These are phyloP conservation scores for Gadus macrocephalus DNA, from an alignment of 2,113 vertebrate genomes.

Conservation along the genomic window DNA sequence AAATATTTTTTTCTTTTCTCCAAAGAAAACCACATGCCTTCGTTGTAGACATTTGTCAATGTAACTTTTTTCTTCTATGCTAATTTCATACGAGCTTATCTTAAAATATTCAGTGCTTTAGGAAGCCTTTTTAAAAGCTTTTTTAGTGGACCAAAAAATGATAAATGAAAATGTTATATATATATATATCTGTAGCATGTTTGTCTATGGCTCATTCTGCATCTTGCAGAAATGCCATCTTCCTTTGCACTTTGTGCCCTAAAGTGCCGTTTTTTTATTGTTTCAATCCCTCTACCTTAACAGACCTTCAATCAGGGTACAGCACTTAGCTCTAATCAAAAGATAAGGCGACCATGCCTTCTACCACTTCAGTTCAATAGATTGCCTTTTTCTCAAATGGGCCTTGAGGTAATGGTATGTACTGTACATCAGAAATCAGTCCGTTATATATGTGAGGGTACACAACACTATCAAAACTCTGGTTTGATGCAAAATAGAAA, in stretches of 20 bases:
- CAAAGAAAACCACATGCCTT: no score
- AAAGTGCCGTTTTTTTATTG: background rate
- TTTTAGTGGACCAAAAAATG: no score
- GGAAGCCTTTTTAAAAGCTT: no score
- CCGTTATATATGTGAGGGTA: constrained; percentile 13
- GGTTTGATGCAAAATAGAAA: no score
- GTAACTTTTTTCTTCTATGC: no score
- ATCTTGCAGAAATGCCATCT: background rate
- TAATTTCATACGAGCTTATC: no score
- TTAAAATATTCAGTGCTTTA: no score
- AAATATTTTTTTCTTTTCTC: no score
- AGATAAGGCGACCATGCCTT: constrained; percentile 16
- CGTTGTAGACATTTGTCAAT: no score
- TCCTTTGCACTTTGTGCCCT: background rate
- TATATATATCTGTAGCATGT: background rate
- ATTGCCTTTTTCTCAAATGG: constrained; percentile 1
- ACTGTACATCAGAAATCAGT: constrained; percentile 10
- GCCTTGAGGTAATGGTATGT: background rate
- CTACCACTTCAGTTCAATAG: background rate
- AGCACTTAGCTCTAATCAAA: constrained; percentile 15
- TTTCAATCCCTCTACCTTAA: background rate
- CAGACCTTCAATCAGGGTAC: background rate
- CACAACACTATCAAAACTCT: background rate
- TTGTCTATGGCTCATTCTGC: background rate
- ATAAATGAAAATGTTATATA: no score